Evolutionary conservation across 1,140 invertebrate species (phyloP).

Genomic region (Pectinophora gossypiella): DNA sequence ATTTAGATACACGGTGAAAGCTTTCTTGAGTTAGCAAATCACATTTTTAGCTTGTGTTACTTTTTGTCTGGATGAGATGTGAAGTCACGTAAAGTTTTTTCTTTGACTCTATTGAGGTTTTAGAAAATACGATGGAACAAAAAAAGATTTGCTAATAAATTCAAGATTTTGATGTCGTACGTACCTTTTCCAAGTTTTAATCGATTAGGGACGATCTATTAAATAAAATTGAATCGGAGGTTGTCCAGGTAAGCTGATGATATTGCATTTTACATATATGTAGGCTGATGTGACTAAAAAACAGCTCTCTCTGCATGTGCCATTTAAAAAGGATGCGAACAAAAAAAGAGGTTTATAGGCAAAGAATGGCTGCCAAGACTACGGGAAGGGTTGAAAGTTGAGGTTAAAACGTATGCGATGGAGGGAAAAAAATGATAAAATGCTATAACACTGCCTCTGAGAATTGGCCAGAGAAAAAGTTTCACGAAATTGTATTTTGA

Average conservation of each 20-base stretch:
- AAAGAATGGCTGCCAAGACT: conserved; percentile 62
- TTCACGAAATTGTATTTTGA: too few species aligned
- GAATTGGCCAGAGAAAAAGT: conserved; percentile 34
- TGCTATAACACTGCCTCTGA: conserved; percentile 18
- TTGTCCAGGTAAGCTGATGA: conserved; percentile 68
- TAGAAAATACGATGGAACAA: background rate
- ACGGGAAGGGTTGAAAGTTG: conserved; percentile 57
- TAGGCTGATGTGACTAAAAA: conserved; percentile 51
- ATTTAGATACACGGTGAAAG: conserved; percentile 2
- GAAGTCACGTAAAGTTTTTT: too few species aligned
- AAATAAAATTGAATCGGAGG: conserved; percentile 49
- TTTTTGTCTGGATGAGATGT: too few species aligned
- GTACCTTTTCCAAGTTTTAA: conserved; percentile 29
- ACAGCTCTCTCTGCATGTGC: conserved; percentile 65
- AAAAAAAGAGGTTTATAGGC: conserved; percentile 62
- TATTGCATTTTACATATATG: conserved; percentile 63
- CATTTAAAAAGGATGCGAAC: conserved; percentile 65
- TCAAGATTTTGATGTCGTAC: background rate
- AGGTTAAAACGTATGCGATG: conserved; percentile 51
- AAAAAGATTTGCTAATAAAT: background rate
- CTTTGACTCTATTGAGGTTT: too few species aligned
- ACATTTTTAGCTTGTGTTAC: background rate
- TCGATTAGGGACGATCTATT: conserved; percentile 63
- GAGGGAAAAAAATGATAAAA: conserved; percentile 62
- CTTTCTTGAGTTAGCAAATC: background rate